A percentile compares a stretch with the other conserved stretches of the same genome.
phyloP scores from a whole-genome alignment of 2,113 vertebrate species.

The Brienomyrus longianalis region DNA sequence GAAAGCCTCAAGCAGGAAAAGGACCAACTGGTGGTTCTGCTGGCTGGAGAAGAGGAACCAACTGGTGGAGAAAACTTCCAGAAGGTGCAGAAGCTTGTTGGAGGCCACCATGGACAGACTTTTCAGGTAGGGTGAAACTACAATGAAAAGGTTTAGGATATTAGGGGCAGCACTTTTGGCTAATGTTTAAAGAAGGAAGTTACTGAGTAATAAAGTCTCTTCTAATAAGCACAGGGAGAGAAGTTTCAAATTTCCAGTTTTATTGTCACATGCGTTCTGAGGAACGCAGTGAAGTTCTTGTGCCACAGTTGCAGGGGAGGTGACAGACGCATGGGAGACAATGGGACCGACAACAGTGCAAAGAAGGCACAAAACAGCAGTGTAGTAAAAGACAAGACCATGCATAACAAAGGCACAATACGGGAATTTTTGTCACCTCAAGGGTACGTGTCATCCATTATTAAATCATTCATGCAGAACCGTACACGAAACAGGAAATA shows the following conservation, averaged over 20 bases:
- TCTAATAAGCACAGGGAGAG: not conserved
- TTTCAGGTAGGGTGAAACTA: conserved; percentile 96
- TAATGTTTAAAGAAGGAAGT: not conserved
- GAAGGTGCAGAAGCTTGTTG: conserved; percentile 91
- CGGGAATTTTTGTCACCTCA: not conserved
- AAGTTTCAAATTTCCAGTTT: not conserved
- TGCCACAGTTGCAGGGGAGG: not conserved
- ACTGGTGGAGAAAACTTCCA: conserved; percentile 93
- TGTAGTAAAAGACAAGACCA: not conserved
- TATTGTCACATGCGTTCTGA: not conserved
- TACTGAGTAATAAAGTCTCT: not conserved
- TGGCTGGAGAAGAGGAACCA: conserved; percentile 90
- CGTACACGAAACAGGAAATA: not conserved
- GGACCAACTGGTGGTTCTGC: conserved; percentile 94
- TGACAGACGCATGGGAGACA: not conserved
- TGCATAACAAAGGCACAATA: not conserved
- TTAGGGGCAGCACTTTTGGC: not conserved
- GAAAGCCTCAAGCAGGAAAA: conserved; percentile 94
- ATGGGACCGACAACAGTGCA: not conserved
- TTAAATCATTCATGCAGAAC: not conserved
- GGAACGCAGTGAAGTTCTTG: not conserved
- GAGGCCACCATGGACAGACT: conserved; percentile 96
- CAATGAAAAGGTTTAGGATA: not conserved
- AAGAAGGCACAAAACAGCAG: not conserved
- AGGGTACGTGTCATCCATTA: not conserved